Percentiles rank a stretch among this genome's conserved stretches.
phyloP scores from a whole-genome alignment of 1,140 invertebrate genomes.

The Scaptomyza montana region DNA sequence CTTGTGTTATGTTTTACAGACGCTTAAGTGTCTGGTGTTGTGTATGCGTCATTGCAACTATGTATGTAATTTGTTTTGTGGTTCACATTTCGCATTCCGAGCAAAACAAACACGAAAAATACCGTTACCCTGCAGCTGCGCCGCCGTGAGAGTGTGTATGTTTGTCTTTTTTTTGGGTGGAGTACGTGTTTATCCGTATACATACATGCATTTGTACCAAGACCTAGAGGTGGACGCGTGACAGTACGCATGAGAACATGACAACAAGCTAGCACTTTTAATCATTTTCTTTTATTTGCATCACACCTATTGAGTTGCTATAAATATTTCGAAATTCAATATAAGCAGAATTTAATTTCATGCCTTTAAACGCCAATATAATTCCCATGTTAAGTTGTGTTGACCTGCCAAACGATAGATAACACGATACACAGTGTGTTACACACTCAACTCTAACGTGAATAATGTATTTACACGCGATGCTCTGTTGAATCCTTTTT shows the following conservation, averaged over 20 bases:
- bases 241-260: neutral
- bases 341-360: no score
- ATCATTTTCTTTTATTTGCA: no score
- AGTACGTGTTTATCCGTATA: constrained; percentile 14
- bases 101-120: constrained; percentile 52
- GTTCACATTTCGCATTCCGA: constrained; percentile 21
- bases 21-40: neutral
- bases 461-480: constrained; percentile 8
- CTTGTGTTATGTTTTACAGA: neutral
- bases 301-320: no score
- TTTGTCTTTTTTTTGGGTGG: constrained; percentile 37
- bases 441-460: neutral
- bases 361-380: no score
- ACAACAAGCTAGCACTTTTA: no score
- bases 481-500: constrained; percentile 34
- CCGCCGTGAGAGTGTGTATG: constrained; percentile 6
- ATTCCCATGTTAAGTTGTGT: no score
- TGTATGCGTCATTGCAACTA: constrained; percentile 15
- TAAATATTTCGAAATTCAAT: no score
- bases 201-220: neutral
- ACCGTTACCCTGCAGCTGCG: constrained; percentile 47
- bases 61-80: constrained; percentile 23
- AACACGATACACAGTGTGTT: neutral
- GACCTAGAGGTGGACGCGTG: constrained; percentile 1
- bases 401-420: neutral